Conservation (phyloP, 2,113 vertebrate genomes). For the Cyprinodon variegatus region DNA sequence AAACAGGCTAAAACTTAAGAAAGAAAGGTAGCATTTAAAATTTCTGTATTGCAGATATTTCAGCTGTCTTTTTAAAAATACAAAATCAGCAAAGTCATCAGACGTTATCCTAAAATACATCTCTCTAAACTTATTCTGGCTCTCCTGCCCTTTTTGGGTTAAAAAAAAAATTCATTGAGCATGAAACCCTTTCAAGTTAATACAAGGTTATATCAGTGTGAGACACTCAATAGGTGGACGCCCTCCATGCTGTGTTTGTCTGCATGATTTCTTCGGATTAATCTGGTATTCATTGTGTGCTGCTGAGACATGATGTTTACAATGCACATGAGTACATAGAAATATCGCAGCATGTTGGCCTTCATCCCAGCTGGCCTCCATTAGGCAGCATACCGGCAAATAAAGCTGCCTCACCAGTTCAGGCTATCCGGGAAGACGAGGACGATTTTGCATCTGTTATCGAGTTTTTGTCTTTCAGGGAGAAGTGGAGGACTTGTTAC, state of each 20-base stretch:
- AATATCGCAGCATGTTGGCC: slow-evolving; percentile 12
- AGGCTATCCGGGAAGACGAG: slow-evolving; percentile 24
- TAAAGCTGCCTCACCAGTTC: slow-evolving; percentile 18
- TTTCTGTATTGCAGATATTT: too few relatives aligned
- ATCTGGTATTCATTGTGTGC: slow-evolving; percentile 54
- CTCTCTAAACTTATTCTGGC: background rate
- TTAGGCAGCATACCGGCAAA: slow-evolving; percentile 56
- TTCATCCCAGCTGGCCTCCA: slow-evolving; percentile 47
- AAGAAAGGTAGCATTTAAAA: too few relatives aligned
- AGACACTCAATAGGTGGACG: slow-evolving; percentile 12
- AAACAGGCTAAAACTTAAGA: too few relatives aligned
- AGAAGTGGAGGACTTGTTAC: background rate
- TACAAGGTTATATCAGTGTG: slow-evolving; percentile 56
- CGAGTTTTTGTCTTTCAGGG: slow-evolving; percentile 33
- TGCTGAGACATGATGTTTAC: slow-evolving; percentile 36
- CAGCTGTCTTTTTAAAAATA: too few relatives aligned
- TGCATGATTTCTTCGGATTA: slow-evolving; percentile 51
- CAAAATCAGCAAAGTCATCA: background rate
- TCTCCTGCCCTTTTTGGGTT: background rate
- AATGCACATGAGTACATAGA: slow-evolving; percentile 24
- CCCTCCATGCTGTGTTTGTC: slow-evolving; percentile 18
- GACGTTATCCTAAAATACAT: background rate
- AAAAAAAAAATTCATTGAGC: background rate
- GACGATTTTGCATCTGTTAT: slow-evolving; percentile 39
- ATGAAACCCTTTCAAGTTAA: slow-evolving; percentile 41